Evolutionary conservation across 2,888 invertebrate species (phyloP), one percentile per base, ranked within the genome.

Genomic region (Brachycybe producta): DNA sequence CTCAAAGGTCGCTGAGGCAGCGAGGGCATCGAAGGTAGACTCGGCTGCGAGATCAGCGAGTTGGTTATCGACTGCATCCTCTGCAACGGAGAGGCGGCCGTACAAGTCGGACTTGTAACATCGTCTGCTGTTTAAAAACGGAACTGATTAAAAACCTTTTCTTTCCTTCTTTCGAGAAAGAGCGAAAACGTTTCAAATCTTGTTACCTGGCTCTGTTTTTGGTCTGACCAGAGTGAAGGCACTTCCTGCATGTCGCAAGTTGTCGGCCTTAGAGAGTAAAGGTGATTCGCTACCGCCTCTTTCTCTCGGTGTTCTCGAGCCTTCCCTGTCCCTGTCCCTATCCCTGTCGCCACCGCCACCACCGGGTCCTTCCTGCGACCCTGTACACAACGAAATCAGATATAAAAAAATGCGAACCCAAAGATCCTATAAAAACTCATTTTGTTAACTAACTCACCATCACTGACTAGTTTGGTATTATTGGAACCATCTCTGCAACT

Each of bases 31-130:
- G 85, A 80, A 57, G 87, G 86, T 53, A 84, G 52, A 84, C 84
- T 73, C 87, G 85, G 57, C 60, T 56, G 67, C 56, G 54, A 62
- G 58, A 94, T 90, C 59, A 95, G 75, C 56, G 92, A 92, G 68
- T 95, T 95, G 40, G 95, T 95, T 61, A 95, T 95, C 57, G 91
- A 92, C 54, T 94, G 94, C 94, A 95, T 95, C 63, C 94, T 75
- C 68, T 95, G 95, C 46, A 95, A 72, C 0, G 95, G 95, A 64
- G 91, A 91, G 8, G 61, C 62, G 11, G 61, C 62, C 1, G 86
- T 80, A 30, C 58, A 55, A 36, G 60, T 55, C 43, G 65, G 61
- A 2, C 81, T 78, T 55, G 75, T 76, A 47, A 80, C 76, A 61
- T 86, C 85, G 63, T 87, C 87, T 52, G 84, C 83, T 59, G 76